Evolutionary conservation across 2,113 vertebrate genomes (phyloP), one percentile per base, ranked within the genome.

Genomic region (Brachyistius frenatus): DNA sequence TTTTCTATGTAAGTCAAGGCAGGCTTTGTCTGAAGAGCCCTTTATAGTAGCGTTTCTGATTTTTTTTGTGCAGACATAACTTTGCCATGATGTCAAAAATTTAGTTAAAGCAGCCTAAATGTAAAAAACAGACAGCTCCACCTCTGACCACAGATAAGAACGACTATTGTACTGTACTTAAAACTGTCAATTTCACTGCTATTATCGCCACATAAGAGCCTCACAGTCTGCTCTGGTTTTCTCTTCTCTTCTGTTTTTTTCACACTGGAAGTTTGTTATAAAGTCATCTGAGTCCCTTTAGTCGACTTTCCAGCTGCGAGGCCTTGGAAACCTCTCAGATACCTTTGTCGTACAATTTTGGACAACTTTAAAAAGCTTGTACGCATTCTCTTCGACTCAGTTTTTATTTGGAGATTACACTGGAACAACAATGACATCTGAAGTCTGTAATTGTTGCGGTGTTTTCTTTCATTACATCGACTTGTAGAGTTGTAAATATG

Each of bases 401-500:
- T 64, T 49, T 61, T 53, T 52, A 41, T 81, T 81, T 69, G 58
- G 63, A 64, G 66, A 62, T 83, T 66, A 49, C 33, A 23, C 47
- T 80, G 63, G 47, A 81, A 84, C 67, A 91, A 64, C 73, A 77
- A 63, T 57, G 68, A 61, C 66, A 76, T 81, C 35, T 65, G 50
- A 80, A 61, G 73, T 66, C 76, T 85, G 77, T 72, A 80, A 79
- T 61, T 66, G 78, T 23, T 76, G 77, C 11, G 65, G 86, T 60
- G 66, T 79, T 84, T 83, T 56, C 47, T 66, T 67, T 76, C 80
- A 78, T 83, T 73, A 62, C 81, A 75, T 23, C 55, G 68, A 78
- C 78, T 83, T 86, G 60, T 66, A 37, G 57, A 84, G 78, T 65
- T 80, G 80, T 84, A 83, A 90, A 87, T 86, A 85, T 56, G 66